Conservation (phyloP, 2,113 vertebrate species). For the Ictalurus furcatus region DNA sequence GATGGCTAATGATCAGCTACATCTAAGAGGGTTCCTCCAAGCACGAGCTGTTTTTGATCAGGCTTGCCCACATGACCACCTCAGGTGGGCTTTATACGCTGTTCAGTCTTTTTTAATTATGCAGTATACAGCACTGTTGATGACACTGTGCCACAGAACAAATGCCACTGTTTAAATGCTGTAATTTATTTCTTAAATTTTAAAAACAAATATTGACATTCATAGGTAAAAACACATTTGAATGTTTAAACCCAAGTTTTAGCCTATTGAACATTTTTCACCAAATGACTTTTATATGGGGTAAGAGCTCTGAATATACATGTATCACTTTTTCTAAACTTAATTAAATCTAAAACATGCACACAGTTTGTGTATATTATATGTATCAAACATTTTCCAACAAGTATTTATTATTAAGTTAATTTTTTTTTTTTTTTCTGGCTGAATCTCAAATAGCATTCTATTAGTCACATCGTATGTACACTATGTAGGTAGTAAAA, state of each 20-base stretch:
- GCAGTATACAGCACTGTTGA: neutral
- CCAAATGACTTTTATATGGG: neutral
- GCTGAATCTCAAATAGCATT: neutral
- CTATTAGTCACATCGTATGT: neutral
- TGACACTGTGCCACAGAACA: neutral
- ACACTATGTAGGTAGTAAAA: no score
- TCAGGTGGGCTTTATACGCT: slow-evolving; percentile 76
- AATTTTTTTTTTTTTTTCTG: neutral
- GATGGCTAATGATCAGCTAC: slow-evolving; percentile 76
- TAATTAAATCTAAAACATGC: neutral
- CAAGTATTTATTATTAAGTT: neutral
- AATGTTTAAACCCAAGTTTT: neutral
- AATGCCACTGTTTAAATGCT: neutral
- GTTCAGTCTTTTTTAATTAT: neutral
- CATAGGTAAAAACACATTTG: neutral
- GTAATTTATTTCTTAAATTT: neutral
- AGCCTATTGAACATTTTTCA: neutral
- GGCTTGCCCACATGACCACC: slow-evolving; percentile 94
- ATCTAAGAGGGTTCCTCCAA: slow-evolving; percentile 78
- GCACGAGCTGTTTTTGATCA: slow-evolving; percentile 84
- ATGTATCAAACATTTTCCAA: neutral
- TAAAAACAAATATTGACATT: neutral
- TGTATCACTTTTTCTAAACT: neutral
- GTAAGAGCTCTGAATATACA: neutral
- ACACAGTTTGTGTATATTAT: neutral